Evolutionary conservation across 2,113 vertebrate species (phyloP).

Genomic region (Epinephelus fuscoguttatus): DNA sequence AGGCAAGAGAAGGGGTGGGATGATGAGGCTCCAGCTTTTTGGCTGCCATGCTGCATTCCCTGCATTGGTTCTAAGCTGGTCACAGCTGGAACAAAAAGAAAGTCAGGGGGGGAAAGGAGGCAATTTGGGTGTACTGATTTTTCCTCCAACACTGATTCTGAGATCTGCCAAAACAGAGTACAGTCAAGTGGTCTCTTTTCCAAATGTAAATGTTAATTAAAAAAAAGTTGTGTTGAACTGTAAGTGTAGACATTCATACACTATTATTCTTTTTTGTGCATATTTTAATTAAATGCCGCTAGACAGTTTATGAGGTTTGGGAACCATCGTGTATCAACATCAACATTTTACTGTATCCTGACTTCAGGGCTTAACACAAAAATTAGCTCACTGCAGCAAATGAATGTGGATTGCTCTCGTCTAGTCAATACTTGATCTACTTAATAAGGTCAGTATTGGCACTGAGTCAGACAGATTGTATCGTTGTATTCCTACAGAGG

Average conservation of each 20-base stretch:
- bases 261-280: background rate
- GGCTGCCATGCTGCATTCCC: constrained; percentile 35
- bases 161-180: background rate
- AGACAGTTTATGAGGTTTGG: background rate
- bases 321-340: background rate
- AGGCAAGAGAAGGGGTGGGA: constrained; percentile 30
- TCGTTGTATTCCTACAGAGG: background rate
- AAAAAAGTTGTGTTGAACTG: background rate
- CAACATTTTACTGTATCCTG: background rate
- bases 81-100: constrained; percentile 22
- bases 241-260: background rate
- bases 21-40: constrained; percentile 40
- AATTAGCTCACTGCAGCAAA: constrained; percentile 2
- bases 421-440: background rate
- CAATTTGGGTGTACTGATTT: background rate
- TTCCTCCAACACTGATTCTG: background rate
- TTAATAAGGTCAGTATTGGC: background rate
- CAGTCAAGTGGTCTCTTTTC: background rate
- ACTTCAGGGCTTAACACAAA: background rate
- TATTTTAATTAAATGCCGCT: background rate
- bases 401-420: constrained; percentile 12
- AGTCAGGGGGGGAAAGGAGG: background rate
- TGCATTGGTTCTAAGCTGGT: constrained; percentile 32
- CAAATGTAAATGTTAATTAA: background rate
- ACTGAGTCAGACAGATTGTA: background rate